Evolutionary conservation across 1,140 invertebrate genomes (phyloP).

Genomic region (Sinella curviseta): DNA sequence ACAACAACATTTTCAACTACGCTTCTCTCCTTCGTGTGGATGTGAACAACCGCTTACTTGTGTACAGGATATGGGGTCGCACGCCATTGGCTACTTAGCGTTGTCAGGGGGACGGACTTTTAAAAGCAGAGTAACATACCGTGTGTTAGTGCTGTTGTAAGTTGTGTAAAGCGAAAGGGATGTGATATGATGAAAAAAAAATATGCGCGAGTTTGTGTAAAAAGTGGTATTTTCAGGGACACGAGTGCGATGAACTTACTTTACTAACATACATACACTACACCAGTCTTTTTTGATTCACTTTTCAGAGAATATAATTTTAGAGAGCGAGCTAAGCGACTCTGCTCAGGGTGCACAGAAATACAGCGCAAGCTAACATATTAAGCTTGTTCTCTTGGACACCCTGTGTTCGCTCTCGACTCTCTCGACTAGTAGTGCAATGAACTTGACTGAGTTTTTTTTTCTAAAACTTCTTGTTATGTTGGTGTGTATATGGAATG

Average conservation of each 20-base stretch:
- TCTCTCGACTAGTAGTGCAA: background rate
- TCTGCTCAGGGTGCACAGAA: background rate
- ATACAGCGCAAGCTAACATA: background rate
- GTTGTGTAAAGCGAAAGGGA: too few relatives aligned
- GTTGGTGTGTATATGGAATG: background rate
- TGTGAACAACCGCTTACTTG: slow-evolving; percentile 2
- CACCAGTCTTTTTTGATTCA: too few relatives aligned
- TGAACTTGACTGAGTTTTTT: slow-evolving; percentile 28
- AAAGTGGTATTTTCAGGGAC: slow-evolving; percentile 9
- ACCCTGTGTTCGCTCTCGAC: background rate
- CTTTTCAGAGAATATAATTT: too few relatives aligned
- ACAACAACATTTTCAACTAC: too few relatives aligned
- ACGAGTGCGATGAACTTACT: slow-evolving; percentile 3
- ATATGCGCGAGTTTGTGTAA: background rate
- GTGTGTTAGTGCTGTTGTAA: too few relatives aligned
- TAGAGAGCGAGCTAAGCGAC: too few relatives aligned
- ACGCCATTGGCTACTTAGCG: background rate
- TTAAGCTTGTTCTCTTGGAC: background rate
- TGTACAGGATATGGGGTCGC: background rate
- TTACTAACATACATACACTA: slow-evolving; percentile 3
- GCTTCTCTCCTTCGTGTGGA: too few relatives aligned
- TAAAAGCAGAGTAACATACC: background rate
- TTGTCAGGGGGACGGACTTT: background rate
- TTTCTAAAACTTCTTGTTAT: background rate
- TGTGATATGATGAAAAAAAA: too few relatives aligned